phyloP scores from a whole-genome alignment of 2,113 vertebrate species.

The Halcyon malimbica region DNA sequence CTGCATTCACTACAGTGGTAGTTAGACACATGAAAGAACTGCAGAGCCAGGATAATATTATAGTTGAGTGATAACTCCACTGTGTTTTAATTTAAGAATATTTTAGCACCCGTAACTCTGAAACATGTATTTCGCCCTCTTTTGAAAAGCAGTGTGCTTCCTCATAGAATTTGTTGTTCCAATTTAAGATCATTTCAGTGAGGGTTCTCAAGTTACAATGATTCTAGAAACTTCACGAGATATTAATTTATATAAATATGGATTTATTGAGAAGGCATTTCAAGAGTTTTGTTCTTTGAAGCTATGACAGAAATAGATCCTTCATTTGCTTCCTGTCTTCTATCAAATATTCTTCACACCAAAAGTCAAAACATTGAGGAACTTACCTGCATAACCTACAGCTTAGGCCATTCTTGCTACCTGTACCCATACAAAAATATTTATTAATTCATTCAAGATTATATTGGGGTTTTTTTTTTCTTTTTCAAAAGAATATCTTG shows the following conservation, averaged over 20 bases:
- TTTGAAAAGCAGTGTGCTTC: not conserved
- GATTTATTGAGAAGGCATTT: not conserved
- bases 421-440: not conserved
- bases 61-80: not conserved
- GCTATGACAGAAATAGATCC: not conserved
- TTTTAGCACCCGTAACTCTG: not conserved
- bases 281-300: slow-evolving; percentile 31
- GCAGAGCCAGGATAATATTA: not conserved
- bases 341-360: not conserved
- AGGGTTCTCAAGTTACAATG: not conserved
- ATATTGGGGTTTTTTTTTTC: not conserved
- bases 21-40: not conserved
- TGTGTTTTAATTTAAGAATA: not conserved
- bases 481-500: not conserved
- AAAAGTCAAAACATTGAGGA: not conserved
- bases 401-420: not conserved
- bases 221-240: not conserved
- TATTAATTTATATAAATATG: not conserved
- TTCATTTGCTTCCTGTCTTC: not conserved
- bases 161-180: not conserved
- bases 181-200: not conserved
- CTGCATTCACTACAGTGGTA: not conserved
- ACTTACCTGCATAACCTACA: not conserved
- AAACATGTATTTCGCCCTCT: not conserved
- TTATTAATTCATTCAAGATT: not conserved